Evolutionary conservation across 1,140 invertebrate genomes (phyloP).

Genomic region (Lethrus apterus): DNA sequence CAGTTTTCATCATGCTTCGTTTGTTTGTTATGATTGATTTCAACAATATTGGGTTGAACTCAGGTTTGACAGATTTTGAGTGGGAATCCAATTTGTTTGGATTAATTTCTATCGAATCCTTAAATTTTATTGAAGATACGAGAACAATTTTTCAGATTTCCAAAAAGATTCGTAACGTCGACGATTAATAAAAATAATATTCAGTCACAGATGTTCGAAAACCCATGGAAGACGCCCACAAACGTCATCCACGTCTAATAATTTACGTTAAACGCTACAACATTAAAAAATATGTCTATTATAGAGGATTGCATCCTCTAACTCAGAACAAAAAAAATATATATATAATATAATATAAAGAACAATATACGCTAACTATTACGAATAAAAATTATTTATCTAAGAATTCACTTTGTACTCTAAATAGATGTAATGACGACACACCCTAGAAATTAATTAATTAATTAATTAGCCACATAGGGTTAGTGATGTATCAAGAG

Average conservation of each 20-base stretch:
- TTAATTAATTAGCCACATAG: slow-evolving; percentile 7
- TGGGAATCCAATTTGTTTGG: too few relatives aligned
- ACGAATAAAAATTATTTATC: slow-evolving; percentile 15
- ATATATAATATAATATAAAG: not conserved
- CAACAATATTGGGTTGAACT: too few relatives aligned
- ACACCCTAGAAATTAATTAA: slow-evolving; percentile 7
- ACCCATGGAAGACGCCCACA: not conserved
- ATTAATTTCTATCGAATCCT: slow-evolving; percentile 3
- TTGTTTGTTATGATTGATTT: too few relatives aligned
- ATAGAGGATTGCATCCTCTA: slow-evolving; percentile 17
- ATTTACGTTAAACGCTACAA: slow-evolving; percentile 4
- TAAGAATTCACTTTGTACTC: slow-evolving; percentile 27
- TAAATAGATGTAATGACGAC: slow-evolving; percentile 23
- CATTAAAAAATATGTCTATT: not conserved
- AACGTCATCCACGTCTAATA: slow-evolving; percentile 5
- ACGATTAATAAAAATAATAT: slow-evolving; percentile 1
- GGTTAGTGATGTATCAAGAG: slow-evolving; percentile 21
- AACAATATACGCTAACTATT: slow-evolving; percentile 4
- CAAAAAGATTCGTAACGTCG: not conserved
- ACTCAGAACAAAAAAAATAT: slow-evolving; percentile 11
- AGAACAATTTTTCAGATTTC: not conserved
- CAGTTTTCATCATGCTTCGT: too few relatives aligned
- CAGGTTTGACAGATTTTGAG: not conserved
- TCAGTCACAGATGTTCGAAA: slow-evolving; percentile 6
- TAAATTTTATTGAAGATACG: slow-evolving; percentile 2